A percentile compares a stretch with the other conserved stretches of the same genome.
Conservation (phyloP, 2,113 vertebrate genomes). For the Channa maculata region DNA sequence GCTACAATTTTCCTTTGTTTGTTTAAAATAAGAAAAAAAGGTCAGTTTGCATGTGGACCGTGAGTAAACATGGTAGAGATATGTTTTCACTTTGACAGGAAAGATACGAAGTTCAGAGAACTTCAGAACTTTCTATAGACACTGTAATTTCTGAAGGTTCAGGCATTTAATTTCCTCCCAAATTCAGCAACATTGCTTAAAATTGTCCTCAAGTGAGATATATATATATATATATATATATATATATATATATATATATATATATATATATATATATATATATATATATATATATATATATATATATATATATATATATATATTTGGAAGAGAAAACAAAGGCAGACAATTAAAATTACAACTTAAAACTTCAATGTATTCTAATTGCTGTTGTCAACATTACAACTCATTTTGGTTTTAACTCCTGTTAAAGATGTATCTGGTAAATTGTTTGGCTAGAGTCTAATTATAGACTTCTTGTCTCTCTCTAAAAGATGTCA, state of each 20-base stretch:
- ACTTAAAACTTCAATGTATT: background rate
- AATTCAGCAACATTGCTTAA: background rate
- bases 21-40: too few species aligned
- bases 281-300: background rate
- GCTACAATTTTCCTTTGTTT: too few species aligned
- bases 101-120: too few species aligned
- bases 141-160: background rate
- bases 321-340: slow-evolving; percentile 8
- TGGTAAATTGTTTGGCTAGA: slow-evolving; percentile 5
- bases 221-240: background rate
- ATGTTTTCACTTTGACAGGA: too few species aligned
- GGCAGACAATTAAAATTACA: too few species aligned
- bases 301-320: background rate
- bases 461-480: background rate
- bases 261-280: background rate
- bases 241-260: background rate
- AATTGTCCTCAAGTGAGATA: too few species aligned
- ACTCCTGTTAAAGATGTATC: background rate
- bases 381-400: background rate
- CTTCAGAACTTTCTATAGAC: too few species aligned
- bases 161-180: background rate
- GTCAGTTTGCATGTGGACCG: too few species aligned
- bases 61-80: too few species aligned
- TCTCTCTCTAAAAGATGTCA: background rate
- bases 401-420: background rate